Evolutionary conservation across 1,140 invertebrate species (phyloP), one percentile per base, ranked within the genome.

Genomic region (Hylaeus anthracinus): DNA sequence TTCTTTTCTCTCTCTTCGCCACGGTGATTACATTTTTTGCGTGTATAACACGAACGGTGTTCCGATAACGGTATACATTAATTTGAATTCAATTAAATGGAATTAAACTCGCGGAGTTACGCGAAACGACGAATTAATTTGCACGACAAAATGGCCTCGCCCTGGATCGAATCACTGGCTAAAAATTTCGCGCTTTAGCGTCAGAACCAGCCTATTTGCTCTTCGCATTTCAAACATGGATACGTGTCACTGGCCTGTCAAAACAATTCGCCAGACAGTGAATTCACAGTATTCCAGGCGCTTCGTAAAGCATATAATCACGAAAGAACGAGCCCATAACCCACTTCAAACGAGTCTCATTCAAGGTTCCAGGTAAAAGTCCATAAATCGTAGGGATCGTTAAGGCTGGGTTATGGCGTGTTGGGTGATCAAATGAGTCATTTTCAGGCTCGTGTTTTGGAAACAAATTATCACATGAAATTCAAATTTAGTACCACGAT

Each of bases 91-190:
- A 77, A 64, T 64, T 26, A 39, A 63, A 76, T 60, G 48, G 39
- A 76, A 76, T 41, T n/a, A 71, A 41, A 37, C 37, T 10, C 56
- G 15, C 56, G 45, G 15, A 41, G n/a, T 53, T 1, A 3, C 10
- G 14, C 39, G 15, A 61, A n/a, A 48, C 65, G 43, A 51, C n/a
- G 55, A 63, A 78, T 78, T 70, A 71, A 78, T 71, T 77, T 15
- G 3, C 37, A 10, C 65, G 3, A 14, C 65, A 61, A 70, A 61
- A 78, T 45, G 3, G 1, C 45, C 5, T 5, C 12, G 56, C 0
- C 8, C 66, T 6, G 51, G 53, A 71, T 71, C 41, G 37, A 41
- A 61, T 12, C 26, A 6, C 6, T 5, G 3, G 3, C 56, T 71
- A 43, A 15, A 78, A 77, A 77, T 77, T 77, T 45, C 12, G 9